phyloP scores from a whole-genome alignment of 2,888 invertebrate genomes.

The Chrysotoxum bicinctum region DNA sequence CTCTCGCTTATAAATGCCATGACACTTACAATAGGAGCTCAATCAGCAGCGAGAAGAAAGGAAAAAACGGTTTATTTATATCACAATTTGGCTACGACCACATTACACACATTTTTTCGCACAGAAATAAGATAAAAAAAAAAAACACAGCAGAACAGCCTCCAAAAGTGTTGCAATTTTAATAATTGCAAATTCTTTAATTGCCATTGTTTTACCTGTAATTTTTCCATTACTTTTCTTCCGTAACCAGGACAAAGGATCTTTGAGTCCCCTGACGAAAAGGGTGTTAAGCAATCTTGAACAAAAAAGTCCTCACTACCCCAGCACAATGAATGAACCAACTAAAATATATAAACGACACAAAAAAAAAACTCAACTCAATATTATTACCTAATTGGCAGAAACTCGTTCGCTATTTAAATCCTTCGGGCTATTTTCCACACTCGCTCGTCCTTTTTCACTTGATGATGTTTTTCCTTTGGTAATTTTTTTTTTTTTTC shows the following conservation, averaged over 20 bases:
- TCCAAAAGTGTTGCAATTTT: slow-evolving; percentile 58
- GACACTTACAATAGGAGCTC: slow-evolving; percentile 45
- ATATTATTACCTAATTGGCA: slow-evolving; percentile 72
- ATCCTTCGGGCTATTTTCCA: slow-evolving; percentile 66
- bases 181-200: slow-evolving; percentile 59
- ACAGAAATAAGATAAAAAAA: background rate
- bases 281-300: slow-evolving; percentile 30
- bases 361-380: slow-evolving; percentile 39
- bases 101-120: slow-evolving; percentile 59
- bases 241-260: slow-evolving; percentile 24
- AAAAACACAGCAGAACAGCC: background rate
- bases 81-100: slow-evolving; percentile 59
- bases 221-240: slow-evolving; percentile 35
- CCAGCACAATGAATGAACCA: slow-evolving; percentile 14
- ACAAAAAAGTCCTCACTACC: slow-evolving; percentile 12
- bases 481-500: background rate
- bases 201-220: slow-evolving; percentile 53
- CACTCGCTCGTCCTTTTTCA: slow-evolving; percentile 55
- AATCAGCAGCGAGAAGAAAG: slow-evolving; percentile 7
- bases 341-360: slow-evolving; percentile 1
- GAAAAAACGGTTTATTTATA: slow-evolving; percentile 59
- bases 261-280: background rate
- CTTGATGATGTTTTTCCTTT: slow-evolving; percentile 54
- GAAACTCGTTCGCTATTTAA: slow-evolving; percentile 72
- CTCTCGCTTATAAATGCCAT: background rate